These are phyloP conservation scores for Melanostigma gelatinosum DNA, from an alignment of 2,113 vertebrate species.

Conservation along the genomic window DNA sequence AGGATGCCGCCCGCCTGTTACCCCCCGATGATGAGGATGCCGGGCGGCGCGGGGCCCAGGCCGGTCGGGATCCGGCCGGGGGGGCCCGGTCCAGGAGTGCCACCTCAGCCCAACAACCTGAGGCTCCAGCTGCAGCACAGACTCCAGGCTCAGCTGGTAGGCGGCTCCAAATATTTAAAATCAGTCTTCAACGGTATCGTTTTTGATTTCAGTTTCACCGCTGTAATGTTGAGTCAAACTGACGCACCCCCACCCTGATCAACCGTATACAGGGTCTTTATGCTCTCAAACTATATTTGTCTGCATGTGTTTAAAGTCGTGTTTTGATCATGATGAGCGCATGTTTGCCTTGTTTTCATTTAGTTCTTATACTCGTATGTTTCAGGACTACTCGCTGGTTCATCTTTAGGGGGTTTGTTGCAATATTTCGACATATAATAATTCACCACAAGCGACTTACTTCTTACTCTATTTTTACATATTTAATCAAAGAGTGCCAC, in stretches of 20 bases:
- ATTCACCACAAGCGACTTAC: neutral
- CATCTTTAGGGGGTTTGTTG: neutral
- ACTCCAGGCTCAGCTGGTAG: conserved; percentile 75
- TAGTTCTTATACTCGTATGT: neutral
- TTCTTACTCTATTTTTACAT: neutral
- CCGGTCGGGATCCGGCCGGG: conserved; percentile 84
- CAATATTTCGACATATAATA: neutral
- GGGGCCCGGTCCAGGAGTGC: conserved; percentile 76
- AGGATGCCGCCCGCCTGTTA: conserved; percentile 83
- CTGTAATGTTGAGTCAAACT: too few species aligned
- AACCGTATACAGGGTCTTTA: neutral
- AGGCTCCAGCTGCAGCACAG: conserved; percentile 79
- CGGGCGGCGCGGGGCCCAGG: conserved; percentile 75
- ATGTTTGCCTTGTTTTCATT: neutral
- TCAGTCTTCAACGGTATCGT: too few species aligned
- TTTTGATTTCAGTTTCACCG: too few species aligned
- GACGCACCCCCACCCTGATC: too few species aligned
- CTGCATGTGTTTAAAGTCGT: neutral
- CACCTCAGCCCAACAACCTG: conserved; percentile 85
- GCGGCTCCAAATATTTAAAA: neutral
- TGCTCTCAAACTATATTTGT: neutral
- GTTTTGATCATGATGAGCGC: neutral
- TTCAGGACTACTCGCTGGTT: neutral
- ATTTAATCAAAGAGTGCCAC: conserved; percentile 42
- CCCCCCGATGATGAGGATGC: conserved; percentile 89